Evolutionary conservation across 2,113 vertebrate genomes (phyloP).

Genomic region (Salvelinus sp.): DNA sequence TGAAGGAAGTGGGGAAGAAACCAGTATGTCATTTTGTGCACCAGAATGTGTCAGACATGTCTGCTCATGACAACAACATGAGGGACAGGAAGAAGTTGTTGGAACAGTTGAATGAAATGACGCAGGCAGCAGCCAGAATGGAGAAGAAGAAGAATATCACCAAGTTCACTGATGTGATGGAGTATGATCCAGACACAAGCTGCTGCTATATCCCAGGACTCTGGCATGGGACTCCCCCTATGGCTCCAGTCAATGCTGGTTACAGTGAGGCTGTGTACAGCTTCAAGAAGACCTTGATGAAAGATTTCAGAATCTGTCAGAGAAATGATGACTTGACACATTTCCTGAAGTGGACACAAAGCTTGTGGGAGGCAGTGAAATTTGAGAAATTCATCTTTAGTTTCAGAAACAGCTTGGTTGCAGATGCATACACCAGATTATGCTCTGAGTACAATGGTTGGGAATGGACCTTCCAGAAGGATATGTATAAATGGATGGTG

Average conservation of each 20-base stretch:
- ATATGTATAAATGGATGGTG: not conserved
- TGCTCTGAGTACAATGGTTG: conserved; percentile 36
- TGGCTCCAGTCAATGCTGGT: conserved; percentile 47
- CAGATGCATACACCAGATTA: conserved; percentile 39
- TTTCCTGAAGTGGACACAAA: conserved; percentile 37
- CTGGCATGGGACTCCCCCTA: conserved; percentile 58
- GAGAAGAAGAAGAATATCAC: no score
- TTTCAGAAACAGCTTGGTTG: conserved; percentile 45
- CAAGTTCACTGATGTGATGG: no score
- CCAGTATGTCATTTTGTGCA: no score
- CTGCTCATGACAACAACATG: no score
- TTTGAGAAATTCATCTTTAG: conserved; percentile 51
- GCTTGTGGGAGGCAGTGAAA: conserved; percentile 44
- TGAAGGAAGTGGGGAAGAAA: conserved; percentile 51
- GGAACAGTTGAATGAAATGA: no score
- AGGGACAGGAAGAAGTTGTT: no score
- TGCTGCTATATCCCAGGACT: conserved; percentile 31
- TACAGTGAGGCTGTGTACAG: conserved; percentile 47
- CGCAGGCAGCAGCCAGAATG: no score
- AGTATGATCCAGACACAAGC: no score
- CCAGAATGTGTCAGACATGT: no score
- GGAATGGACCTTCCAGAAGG: conserved; percentile 28
- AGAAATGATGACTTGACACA: conserved; percentile 26
- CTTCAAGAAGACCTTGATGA: conserved; percentile 43
- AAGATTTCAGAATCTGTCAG: conserved; percentile 15